Base-by-base conservation (phyloP, 2,797 vertebrate genomes). In the Enteromius paludinosus region DNA sequence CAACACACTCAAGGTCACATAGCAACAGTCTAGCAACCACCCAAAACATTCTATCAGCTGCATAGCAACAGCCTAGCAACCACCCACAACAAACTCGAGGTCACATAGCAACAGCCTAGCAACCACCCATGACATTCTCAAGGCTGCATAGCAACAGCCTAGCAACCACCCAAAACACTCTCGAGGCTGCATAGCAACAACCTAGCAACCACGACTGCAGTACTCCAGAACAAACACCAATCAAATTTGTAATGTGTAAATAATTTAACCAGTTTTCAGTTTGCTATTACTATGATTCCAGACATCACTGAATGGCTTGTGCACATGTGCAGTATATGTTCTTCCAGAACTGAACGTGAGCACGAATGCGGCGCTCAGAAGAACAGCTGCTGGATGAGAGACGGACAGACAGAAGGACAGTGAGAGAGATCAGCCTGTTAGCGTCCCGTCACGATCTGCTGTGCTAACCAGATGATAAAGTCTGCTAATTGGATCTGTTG, bases 401-500 rank as follows among this genome's bases (percentile, higher is more conserved):
- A 25, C 49, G 68, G 43, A 68, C 15, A 85, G 87, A 87, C 64
- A n/a, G 65, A 61, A 17, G 35, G 30, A 66, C 87, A 76, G 41
- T 71, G 43, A 82, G 52, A 83, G 78, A 30, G 41, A 86, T 62
- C 54, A 68, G 56, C 10, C n/a, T 73, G 64, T 15, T 65, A 47
- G 56, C 45, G n/a, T 80, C 43, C 38, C 45, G 78, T 81, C 84
- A 74, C 49, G 49, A 56, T 81, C 74, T 61, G 79, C 78, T 85
- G 75, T 52, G 18, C 35, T 87, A 85, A 87, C 25, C 70, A 87
- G 47, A 74, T 77, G 82, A 81, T 82, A 23, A 84, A 82, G 87
- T 91, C 86, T 89, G 88, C 90, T 92, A 90, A 93, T 92, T 91
- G 89, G 88, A 89, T 91, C 89, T 91, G 90, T 90, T 91, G 89